Base-by-base conservation (phyloP, 2,797 vertebrate species). In the Cynodonichthys magdalenae region DNA sequence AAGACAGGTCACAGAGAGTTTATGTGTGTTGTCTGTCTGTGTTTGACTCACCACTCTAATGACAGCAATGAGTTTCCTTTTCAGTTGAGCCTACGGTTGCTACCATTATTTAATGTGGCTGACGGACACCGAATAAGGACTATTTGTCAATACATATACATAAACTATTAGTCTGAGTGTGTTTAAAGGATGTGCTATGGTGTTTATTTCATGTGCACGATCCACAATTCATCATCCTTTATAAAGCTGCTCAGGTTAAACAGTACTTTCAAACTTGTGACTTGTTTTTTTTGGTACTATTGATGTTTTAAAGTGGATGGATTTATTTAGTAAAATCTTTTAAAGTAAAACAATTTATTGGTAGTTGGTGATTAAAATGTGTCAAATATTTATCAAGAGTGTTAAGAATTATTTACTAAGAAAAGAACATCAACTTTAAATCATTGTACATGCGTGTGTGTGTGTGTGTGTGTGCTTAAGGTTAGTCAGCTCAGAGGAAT, bases 401-500 rank as follows among this genome's bases (percentile, higher is more conserved):
- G 19, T 36, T 34, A 19, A 47, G 24, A 6, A 15, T 20, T 0
- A 41, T 55, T 29, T 36, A 66, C 6, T 29, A 12, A 19, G n/a
- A 1, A 9, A 18, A 74, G 50, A 62, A 41, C 57, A 39, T 31
- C 19, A n/a, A 50, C 53, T 65, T 57, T 39, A 46, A 59, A 20
- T 64, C 31, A 64, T 63, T 44, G 28, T 27, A 0, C 24, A 36
- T 64, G 52, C 53, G 18, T 45, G 39, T 59, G 39, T 57, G 50
- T 69, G 49, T n/a, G 47, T 56, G 58, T n/a, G 54, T 53, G 49
- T 46, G 11, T 72, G 58, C 15, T 15, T 57, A 62, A 42, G 71
- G 68, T 95, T 93, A 88, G 87, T 95, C 92, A 94, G 86, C 81
- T 79, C 84, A 80, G 59, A 91, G 94, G 94, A 95, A 95, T 95